Percentiles rank a stretch among this genome's conserved stretches.
Evolutionary conservation across 2,113 vertebrate species (phyloP).

Genomic region (Xenopus laevis): DNA sequence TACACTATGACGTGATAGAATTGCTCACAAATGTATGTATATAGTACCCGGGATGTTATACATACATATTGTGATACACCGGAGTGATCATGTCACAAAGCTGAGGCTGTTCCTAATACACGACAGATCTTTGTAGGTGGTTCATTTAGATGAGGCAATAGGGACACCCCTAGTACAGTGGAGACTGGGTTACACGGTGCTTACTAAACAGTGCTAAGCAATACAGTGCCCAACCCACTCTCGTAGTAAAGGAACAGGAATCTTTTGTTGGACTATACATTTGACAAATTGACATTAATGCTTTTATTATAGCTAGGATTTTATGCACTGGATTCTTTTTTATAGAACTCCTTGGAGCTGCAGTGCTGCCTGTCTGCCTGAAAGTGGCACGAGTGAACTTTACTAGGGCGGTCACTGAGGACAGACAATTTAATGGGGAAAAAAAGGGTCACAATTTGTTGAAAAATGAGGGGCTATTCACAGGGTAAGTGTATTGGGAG

Average conservation of each 20-base stretch:
- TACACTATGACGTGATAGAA: constrained; percentile 28
- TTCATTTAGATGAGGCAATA: constrained; percentile 31
- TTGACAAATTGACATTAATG: background rate
- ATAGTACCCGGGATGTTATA: constrained; percentile 22
- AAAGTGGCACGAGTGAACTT: too few relatives aligned
- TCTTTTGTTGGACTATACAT: background rate
- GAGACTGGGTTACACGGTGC: constrained; percentile 11
- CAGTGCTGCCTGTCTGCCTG: too few relatives aligned
- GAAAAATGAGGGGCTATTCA: too few relatives aligned
- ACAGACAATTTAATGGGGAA: too few relatives aligned
- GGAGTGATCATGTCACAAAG: constrained; percentile 23
- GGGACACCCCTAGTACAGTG: constrained; percentile 33
- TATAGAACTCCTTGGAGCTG: too few relatives aligned
- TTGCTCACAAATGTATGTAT: constrained; percentile 33
- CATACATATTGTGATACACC: constrained; percentile 39
- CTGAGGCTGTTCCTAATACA: constrained; percentile 22
- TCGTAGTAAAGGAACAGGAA: background rate
- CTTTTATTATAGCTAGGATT: too few relatives aligned
- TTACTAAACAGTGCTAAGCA: constrained; percentile 25
- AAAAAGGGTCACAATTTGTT: too few relatives aligned
- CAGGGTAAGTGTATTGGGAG: too few relatives aligned
- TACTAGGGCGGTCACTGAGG: too few relatives aligned
- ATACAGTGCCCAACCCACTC: background rate
- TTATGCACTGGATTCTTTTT: too few relatives aligned
- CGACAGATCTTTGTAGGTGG: constrained; percentile 12